phyloP scores from a whole-genome alignment of 1,140 invertebrate genomes.

The Drosophila varians region DNA sequence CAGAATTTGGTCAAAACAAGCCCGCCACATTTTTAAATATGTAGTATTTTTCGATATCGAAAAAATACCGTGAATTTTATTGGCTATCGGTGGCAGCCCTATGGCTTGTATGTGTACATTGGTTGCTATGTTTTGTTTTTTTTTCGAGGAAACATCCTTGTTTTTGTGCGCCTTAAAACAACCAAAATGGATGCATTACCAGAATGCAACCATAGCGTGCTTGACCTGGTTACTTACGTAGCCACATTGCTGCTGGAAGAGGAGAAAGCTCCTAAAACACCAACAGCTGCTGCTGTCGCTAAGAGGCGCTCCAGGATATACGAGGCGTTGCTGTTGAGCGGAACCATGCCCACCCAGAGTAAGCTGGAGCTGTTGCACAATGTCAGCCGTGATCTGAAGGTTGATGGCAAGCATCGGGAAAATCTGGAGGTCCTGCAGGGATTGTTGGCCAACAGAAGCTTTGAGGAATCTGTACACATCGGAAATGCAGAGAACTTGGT shows the following conservation, averaged over 20 bases:
- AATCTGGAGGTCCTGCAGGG: neutral
- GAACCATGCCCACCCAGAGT: neutral
- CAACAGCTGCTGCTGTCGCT: constrained; percentile 44
- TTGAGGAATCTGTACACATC: neutral
- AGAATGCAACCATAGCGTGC: constrained; percentile 22
- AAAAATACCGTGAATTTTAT: neutral
- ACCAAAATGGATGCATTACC: constrained; percentile 32
- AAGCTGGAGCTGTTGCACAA: constrained; percentile 2
- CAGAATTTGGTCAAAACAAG: too few relatives aligned
- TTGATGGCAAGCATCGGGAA: neutral
- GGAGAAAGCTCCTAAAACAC: neutral
- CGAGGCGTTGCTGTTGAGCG: constrained; percentile 27
- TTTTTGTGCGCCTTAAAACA: neutral
- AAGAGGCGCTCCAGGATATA: constrained; percentile 44
- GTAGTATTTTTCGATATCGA: neutral
- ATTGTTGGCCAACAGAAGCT: neutral
- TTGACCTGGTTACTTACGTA: constrained; percentile 37
- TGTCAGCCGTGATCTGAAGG: neutral
- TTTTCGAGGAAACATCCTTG: constrained; percentile 1
- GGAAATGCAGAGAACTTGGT: neutral
- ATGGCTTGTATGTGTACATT: neutral
- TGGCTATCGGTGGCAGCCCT: neutral
- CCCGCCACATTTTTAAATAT: neutral
- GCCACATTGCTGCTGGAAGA: constrained; percentile 26
- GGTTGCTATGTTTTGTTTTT: constrained; percentile 4